Evolutionary conservation across 2,888 invertebrate genomes (phyloP).

Genomic region (Fissipunctia ypsillon): DNA sequence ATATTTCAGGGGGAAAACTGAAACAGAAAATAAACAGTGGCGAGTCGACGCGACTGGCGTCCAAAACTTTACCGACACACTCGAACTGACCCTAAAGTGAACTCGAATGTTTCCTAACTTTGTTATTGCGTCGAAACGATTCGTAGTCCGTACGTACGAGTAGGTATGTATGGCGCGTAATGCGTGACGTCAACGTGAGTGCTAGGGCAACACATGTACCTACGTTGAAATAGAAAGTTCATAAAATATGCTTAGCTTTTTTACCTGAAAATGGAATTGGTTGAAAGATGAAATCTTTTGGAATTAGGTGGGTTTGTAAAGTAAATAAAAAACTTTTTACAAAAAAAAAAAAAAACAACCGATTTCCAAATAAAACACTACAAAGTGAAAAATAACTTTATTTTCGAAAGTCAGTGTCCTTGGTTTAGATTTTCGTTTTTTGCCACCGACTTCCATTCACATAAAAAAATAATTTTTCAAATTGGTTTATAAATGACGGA

Average conservation of each 20-base stretch:
- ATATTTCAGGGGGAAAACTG: constrained; percentile 54
- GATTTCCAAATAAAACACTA: too few relatives aligned
- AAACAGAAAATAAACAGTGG: constrained; percentile 65
- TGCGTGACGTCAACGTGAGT: neutral
- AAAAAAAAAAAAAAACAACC: too few relatives aligned
- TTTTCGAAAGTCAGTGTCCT: too few relatives aligned
- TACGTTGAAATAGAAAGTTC: neutral
- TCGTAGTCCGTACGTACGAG: constrained; percentile 23
- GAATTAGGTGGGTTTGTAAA: neutral
- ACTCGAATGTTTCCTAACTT: constrained; percentile 77
- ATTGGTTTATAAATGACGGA: too few relatives aligned
- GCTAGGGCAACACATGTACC: too few relatives aligned
- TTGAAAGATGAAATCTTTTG: neutral
- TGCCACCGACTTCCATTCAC: too few relatives aligned
- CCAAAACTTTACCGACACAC: constrained; percentile 71
- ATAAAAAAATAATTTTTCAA: too few relatives aligned
- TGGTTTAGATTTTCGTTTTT: too few relatives aligned
- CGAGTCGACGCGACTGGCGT: constrained; percentile 39
- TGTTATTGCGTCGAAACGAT: constrained; percentile 74
- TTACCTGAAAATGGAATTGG: neutral
- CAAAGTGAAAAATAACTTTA: too few relatives aligned
- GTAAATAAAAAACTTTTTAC: too few relatives aligned
- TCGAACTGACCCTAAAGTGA: constrained; percentile 76
- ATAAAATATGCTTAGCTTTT: neutral
- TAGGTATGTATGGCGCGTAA: neutral